Conservation (phyloP, 2,888 invertebrate species). For the Dorcus hopei region DNA sequence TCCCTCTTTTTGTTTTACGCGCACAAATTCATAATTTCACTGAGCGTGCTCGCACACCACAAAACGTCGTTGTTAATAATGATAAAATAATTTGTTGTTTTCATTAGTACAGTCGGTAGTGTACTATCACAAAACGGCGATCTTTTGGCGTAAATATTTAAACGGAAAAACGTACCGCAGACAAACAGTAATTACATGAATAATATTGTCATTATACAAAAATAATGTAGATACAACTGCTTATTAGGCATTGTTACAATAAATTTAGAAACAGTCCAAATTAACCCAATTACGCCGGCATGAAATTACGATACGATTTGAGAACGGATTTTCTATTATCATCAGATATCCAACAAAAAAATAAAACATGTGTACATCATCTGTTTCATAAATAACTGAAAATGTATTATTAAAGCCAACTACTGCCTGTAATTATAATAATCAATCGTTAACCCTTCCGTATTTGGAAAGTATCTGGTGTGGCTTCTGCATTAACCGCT, state of each 20-base stretch:
- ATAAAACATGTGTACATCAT: constrained; percentile 23
- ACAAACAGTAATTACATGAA: constrained; percentile 3
- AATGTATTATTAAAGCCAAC: constrained; percentile 27
- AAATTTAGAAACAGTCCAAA: constrained; percentile 22
- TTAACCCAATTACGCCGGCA: constrained; percentile 15
- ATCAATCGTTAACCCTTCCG: constrained; percentile 23
- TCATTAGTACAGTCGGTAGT: too few relatives aligned
- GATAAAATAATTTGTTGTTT: too few relatives aligned
- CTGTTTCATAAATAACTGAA: constrained; percentile 29
- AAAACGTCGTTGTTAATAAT: too few relatives aligned
- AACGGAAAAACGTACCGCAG: not conserved
- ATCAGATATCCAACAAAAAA: not conserved
- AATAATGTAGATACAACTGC: constrained; percentile 4
- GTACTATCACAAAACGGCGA: too few relatives aligned
- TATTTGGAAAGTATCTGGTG: constrained; percentile 1
- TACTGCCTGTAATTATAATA: constrained; percentile 29
- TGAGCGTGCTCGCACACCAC: too few relatives aligned
- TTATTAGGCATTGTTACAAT: constrained; percentile 16
- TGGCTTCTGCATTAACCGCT: constrained; percentile 17
- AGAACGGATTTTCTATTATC: constrained; percentile 4
- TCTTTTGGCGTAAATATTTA: not conserved
- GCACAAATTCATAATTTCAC: too few relatives aligned
- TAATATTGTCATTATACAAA: constrained; percentile 3
- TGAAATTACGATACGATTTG: constrained; percentile 17
- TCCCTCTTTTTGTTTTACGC: too few relatives aligned